These are phyloP conservation scores for Archaeoteleia sp. DNA, from an alignment of 2,888 invertebrate genomes.

Conservation along the genomic window DNA sequence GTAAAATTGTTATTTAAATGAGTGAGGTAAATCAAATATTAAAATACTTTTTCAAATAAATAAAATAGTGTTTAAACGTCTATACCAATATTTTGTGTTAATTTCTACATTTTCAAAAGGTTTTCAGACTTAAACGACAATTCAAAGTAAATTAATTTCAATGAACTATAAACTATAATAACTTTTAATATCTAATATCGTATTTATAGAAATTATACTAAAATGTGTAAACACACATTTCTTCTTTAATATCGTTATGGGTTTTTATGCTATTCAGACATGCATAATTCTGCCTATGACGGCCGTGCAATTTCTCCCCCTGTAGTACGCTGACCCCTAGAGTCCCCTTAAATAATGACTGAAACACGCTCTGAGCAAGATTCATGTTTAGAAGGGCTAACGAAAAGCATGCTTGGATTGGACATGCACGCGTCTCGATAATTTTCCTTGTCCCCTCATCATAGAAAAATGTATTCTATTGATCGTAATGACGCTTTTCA, in stretches of 20 bases:
- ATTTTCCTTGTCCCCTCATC: slow-evolving; percentile 17
- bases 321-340: slow-evolving; percentile 32
- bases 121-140: no score
- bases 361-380: slow-evolving; percentile 28
- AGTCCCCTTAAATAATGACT: slow-evolving; percentile 32
- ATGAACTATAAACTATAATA: no score
- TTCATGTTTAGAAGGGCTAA: slow-evolving; percentile 28
- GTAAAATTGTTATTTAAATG: no score
- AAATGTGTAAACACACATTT: no score
- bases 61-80: no score
- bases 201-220: no score
- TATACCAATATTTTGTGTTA: no score
- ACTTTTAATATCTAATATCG: no score
- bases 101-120: no score
- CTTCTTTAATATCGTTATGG: slow-evolving; percentile 23
- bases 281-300: background rate
- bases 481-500: slow-evolving; percentile 20
- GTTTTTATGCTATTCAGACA: slow-evolving; percentile 10
- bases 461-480: slow-evolving; percentile 25
- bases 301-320: slow-evolving; percentile 11
- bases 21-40: no score
- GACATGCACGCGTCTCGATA: slow-evolving; percentile 16
- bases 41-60: no score
- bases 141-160: no score
- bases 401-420: slow-evolving; percentile 9